Base-by-base conservation (phyloP, 1,140 invertebrate species). In the Drosophila paulistorum region DNA sequence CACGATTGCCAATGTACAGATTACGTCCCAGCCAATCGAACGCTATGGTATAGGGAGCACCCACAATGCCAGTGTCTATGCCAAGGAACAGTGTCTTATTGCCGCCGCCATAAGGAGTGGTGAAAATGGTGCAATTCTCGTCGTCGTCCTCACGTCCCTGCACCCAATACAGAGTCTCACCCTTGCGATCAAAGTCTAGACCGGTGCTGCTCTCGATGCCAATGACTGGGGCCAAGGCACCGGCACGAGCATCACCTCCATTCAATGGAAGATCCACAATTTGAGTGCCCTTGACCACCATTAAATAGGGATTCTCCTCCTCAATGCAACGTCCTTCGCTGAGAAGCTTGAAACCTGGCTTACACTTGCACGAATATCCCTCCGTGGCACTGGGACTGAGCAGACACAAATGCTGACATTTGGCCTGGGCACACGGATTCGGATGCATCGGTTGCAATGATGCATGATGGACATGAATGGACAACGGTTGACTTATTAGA, bases 1-100 rank as follows among this genome's bases (percentile, higher is more conserved):
- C 94, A 17, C 96, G 95, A 89, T 99, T 99, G 10, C 98, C 98
- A 79, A 99, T 96, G 87, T 97, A 99, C 7, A 99, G 91, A 93
- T 99, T 99, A 42, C 98, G 93, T 7, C 98, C 98, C 33, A 99
- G 93, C 98, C 98, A 99, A 91, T 99, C 98, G 87, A 99, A 97
- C 0, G 98, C 98, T 35, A 99, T 95, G 1, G 97, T 95, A 51
- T 97, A 97, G 0, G 98, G 97, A 0, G 97, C 95, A 0, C 98
- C 98, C 30, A 99, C 96, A 35, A 99, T 95, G 7, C 97, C 97
- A 6, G 94, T 94, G 67, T 97, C 96, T 0, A 94, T 81, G 81
- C 94, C 95, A 0, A 98, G 94, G 87, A 99, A 96, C 81, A 96
- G 95, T 0, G 96, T 96, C 90, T 95, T 95, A 76, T 98, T 98